Evolutionary conservation across 2,113 vertebrate species (phyloP).

Genomic region (Cyprichromis sp.): DNA sequence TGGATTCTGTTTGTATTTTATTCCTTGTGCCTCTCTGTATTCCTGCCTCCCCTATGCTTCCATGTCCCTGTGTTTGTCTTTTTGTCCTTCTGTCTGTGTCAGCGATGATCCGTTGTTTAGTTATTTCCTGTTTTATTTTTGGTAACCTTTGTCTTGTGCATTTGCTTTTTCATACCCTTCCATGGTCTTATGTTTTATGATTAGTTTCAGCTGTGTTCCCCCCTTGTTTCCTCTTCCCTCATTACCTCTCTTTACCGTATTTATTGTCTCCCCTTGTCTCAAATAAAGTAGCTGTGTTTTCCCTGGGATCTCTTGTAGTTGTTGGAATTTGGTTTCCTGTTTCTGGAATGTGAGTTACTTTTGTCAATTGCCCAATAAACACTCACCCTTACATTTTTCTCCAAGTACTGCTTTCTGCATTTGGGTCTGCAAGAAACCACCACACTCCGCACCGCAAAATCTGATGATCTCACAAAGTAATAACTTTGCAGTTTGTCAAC

Average conservation of each 20-base stretch:
- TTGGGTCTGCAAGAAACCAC: not conserved
- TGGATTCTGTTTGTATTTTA: not conserved
- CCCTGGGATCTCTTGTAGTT: not conserved
- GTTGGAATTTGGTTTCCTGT: not conserved
- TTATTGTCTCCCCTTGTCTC: not conserved
- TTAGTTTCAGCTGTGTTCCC: not conserved
- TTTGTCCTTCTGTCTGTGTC: not conserved
- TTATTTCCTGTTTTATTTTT: not conserved
- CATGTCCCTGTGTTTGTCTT: not conserved
- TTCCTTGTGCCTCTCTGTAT: not conserved
- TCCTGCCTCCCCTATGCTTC: not conserved
- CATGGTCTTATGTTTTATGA: not conserved
- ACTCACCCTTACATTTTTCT: not conserved
- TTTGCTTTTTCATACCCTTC: not conserved
- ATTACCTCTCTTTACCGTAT: not conserved
- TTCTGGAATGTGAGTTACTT: not conserved
- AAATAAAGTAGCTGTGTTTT: not conserved
- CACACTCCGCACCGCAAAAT: not conserved
- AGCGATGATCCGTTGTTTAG: not conserved
- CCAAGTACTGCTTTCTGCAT: not conserved
- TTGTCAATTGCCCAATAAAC: not conserved
- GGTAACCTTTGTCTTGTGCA: not conserved
- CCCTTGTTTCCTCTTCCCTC: not conserved
- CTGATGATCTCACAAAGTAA: not conserved
- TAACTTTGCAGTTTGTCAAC: not conserved